Evolutionary conservation across 2,888 invertebrate genomes (phyloP).

Genomic region (Iphiclides podalirius): DNA sequence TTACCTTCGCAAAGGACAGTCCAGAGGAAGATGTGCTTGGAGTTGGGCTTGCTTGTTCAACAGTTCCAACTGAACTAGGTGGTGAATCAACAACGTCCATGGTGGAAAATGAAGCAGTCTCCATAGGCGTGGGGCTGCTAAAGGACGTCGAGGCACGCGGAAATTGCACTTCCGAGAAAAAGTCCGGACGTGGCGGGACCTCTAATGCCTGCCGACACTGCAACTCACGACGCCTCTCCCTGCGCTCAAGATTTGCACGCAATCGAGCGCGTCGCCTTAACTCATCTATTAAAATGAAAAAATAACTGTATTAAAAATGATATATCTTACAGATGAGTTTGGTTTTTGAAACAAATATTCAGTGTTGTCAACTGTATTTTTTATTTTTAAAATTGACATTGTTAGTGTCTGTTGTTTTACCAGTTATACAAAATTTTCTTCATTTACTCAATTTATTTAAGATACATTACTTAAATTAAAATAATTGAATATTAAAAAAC

Average conservation of each 20-base stretch:
- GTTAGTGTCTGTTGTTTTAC: too few relatives aligned
- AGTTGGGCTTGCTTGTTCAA: slow-evolving; percentile 27
- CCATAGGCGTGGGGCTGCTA: slow-evolving; percentile 37
- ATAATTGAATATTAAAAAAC: too few relatives aligned
- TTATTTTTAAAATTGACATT: too few relatives aligned
- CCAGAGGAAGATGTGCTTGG: slow-evolving; percentile 49
- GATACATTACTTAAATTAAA: too few relatives aligned
- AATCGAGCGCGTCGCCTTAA: slow-evolving; percentile 84
- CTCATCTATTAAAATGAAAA: slow-evolving; percentile 81
- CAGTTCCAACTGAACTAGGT: neutral
- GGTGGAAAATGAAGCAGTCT: slow-evolving; percentile 29
- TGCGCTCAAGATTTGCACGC: slow-evolving; percentile 85
- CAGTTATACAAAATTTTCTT: too few relatives aligned
- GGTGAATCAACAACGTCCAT: slow-evolving; percentile 26
- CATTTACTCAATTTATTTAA: too few relatives aligned
- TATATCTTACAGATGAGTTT: too few relatives aligned
- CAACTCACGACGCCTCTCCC: slow-evolving; percentile 89
- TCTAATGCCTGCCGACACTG: slow-evolving; percentile 86
- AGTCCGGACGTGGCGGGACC: slow-evolving; percentile 82
- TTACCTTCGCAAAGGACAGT: slow-evolving; percentile 72
- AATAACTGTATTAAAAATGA: neutral
- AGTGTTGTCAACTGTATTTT: too few relatives aligned
- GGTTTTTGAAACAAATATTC: too few relatives aligned
- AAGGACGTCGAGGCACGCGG: slow-evolving; percentile 52
- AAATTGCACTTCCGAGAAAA: slow-evolving; percentile 75